Base-by-base conservation (phyloP, 2,113 vertebrate species). In the Cyanoderma ruficeps region DNA sequence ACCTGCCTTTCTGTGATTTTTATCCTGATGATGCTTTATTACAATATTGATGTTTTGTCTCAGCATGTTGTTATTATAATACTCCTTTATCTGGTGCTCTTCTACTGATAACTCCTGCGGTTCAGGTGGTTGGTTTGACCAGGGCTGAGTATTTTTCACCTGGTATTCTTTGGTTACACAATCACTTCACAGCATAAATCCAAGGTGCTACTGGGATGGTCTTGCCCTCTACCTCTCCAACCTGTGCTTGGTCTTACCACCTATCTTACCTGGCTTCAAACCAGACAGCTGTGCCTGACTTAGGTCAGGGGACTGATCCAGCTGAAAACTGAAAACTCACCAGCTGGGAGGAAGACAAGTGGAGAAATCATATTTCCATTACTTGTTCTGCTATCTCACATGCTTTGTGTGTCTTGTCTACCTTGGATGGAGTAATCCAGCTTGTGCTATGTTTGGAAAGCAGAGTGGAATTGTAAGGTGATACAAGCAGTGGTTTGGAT, bases 401-500 rank as follows among this genome's bases (percentile, higher is more conserved):
- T 72, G 30, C 59, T 94, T 85, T 90, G 67, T 93, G 71, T 90
- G 68, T 86, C 86, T 86, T 75, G 78, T 87, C 94, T 95, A 86
- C 82, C 87, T 96, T 85, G 75, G 94, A 93, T 67, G 27, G 50
- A 78, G 78, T 75, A 94, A 92, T 89, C 39, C 1, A 0, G 55
- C 78, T 83, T 89, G 59, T 63, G 72, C 80, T 90, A 30, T 74
- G 72, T 92, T 96, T 95, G 91, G 94, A 97, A 96, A 67, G 87
- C 57, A 60, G 63, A 91, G 78, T 80, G 90, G 95, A 94, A 96
- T 90, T 49, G 87, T 94, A 93, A 91, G 67, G 63, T 83, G 93
- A 95, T 95, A 89, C 21, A 53, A 72, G 63, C 42, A 16, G 33
- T 83, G 79, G 25, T 80, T 83, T 44, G 19, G 67, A 59, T 95